Evolutionary conservation across 2,797 vertebrate species (phyloP), one percentile per base, ranked within the genome.

Genomic region (Hippopotamyrus pictus): DNA sequence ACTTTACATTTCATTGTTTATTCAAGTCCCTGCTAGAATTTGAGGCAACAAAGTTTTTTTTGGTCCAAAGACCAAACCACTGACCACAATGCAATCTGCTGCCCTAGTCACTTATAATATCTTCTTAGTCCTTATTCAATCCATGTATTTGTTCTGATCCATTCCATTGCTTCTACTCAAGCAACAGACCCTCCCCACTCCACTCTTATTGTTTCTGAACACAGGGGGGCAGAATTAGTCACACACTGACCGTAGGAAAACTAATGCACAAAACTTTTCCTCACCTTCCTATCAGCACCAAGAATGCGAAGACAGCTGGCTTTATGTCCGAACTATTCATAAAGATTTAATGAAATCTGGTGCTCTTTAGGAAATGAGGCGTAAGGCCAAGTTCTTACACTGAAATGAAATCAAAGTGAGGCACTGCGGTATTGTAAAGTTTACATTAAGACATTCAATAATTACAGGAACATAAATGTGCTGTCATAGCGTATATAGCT

Each of bases 321-420:
- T 87, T 59, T 41, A 59, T 17, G 29, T 22, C 29, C 14, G 17
- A 29, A 59, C 22, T 59, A 37, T 41, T 87, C 51, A 59, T 87
- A 44, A 57, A n/a, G n/a, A 51, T 87, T 87, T 54, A 59, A 87
- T 86, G 53, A 57, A 87, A 87, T 57, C 50, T 87, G 29, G 44
- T 84, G 17, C 22, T 48, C 44, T 84, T 84, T 50, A 48, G 46
- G 44, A 51, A 84, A 84, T 1, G 17, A 46, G 82, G 48, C 19
- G 3, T 51, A 14, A 12, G 46, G 82, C 82, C 44, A 48, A 84
- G 19, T 51, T 84, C 48, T 48, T 48, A 48, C 44, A 51, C 82
- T 51, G 22, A 84, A 84, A 84, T 29, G 22, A 84, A 51, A 29
- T 48, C 44, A 84, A 48, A 48, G 82, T 25, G 9, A 84, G 82